Evolutionary conservation across 2,797 vertebrate species (phyloP).

Genomic region (Scolopax bukidnonensis): DNA sequence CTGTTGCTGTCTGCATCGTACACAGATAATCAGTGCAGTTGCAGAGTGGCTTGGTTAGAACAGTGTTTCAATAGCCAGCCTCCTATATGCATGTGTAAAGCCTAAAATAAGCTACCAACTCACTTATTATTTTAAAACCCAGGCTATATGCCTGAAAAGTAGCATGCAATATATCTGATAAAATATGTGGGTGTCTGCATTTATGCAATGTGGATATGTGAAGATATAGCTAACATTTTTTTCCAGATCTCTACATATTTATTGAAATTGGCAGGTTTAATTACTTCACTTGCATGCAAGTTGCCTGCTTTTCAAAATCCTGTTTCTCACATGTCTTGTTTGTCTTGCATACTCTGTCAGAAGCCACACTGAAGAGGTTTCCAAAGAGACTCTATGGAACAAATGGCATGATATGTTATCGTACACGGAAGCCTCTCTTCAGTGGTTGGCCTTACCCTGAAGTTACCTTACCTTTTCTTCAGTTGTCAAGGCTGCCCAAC

Average conservation of each 20-base stretch:
- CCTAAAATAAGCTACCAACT: background rate
- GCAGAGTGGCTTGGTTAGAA: background rate
- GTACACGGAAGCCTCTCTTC: background rate
- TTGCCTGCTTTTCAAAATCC: background rate
- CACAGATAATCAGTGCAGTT: background rate
- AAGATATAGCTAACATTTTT: background rate
- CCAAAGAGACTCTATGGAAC: background rate
- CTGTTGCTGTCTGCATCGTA: background rate
- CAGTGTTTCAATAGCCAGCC: background rate
- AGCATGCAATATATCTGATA: background rate
- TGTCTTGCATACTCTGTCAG: background rate
- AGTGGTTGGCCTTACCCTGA: background rate
- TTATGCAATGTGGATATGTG: background rate
- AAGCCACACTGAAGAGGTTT: background rate
- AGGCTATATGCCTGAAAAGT: conserved; percentile 3
- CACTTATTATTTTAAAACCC: background rate
- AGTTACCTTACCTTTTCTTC: background rate
- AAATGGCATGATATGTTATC: background rate
- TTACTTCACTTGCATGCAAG: background rate
- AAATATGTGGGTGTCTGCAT: background rate
- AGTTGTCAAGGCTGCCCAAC: background rate
- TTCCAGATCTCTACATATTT: background rate
- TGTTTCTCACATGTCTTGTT: background rate
- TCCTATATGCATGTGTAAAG: background rate
- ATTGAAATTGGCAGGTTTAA: background rate